Evolutionary conservation across 2,888 invertebrate genomes (phyloP).

Genomic region (Yponomeuta evonymella): DNA sequence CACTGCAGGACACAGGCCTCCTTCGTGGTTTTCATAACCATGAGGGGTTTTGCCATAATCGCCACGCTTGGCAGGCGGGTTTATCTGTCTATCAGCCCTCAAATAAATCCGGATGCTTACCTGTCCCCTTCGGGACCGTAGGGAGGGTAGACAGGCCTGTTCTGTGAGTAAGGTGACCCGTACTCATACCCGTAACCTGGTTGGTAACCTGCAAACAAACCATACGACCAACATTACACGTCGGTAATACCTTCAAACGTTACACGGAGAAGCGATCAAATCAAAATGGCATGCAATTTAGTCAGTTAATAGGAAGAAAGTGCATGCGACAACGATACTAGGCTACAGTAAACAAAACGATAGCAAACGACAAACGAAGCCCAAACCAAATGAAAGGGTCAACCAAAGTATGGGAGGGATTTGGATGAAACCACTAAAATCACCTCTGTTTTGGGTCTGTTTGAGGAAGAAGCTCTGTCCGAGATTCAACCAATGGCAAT

Average conservation of each 20-base stretch:
- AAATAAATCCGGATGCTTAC: slow-evolving; percentile 43
- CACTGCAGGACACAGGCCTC: no score
- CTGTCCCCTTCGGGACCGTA: slow-evolving; percentile 83
- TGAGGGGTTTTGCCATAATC: no score
- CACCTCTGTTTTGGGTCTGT: background rate
- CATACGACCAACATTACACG: background rate
- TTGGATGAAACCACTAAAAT: background rate
- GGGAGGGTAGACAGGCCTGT: slow-evolving; percentile 87
- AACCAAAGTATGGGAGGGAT: no score
- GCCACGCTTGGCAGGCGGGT: no score
- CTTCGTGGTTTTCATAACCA: no score
- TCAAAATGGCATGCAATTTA: background rate
- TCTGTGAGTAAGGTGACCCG: slow-evolving; percentile 80
- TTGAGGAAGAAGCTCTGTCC: background rate
- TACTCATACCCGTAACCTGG: slow-evolving; percentile 82
- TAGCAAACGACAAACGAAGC: slow-evolving; percentile 11
- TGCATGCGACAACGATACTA: slow-evolving; percentile 5
- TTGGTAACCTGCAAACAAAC: slow-evolving; percentile 74
- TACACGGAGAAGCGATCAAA: background rate
- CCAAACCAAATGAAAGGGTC: background rate
- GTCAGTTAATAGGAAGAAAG: background rate
- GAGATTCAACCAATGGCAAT: background rate
- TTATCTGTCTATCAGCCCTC: no score
- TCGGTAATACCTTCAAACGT: background rate
- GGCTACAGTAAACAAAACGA: slow-evolving; percentile 1